These are phyloP conservation scores for Pangasianodon gigas DNA, from an alignment of 2,113 vertebrate species.

Conservation along the genomic window DNA sequence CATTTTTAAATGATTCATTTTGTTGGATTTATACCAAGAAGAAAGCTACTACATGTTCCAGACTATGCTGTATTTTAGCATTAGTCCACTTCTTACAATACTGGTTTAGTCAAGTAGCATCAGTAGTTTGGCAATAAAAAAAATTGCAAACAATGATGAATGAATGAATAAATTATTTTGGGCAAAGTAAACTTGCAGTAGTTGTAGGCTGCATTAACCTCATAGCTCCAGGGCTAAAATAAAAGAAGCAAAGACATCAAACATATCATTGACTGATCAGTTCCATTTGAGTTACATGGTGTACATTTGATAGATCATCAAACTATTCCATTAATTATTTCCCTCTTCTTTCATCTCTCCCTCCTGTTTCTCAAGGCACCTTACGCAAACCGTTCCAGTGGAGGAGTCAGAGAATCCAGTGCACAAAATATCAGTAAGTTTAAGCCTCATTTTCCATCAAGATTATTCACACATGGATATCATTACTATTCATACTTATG, in stretches of 20 bases:
- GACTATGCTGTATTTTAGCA: neutral
- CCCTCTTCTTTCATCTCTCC: neutral
- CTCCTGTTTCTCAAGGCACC: conserved; percentile 63
- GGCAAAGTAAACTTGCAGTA: neutral
- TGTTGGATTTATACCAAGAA: neutral
- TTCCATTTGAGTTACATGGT: neutral
- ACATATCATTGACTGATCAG: neutral
- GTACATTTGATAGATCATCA: neutral
- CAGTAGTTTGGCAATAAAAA: too few relatives aligned
- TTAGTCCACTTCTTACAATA: neutral
- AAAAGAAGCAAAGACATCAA: neutral
- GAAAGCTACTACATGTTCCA: neutral
- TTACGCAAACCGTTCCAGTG: conserved; percentile 59
- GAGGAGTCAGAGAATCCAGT: conserved; percentile 54
- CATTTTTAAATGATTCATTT: neutral
- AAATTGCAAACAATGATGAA: neutral
- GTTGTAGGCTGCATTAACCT: neutral
- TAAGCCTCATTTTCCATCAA: conserved; percentile 8
- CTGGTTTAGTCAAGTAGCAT: neutral
- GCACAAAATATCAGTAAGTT: conserved; percentile 64
- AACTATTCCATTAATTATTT: neutral
- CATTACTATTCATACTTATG: neutral
- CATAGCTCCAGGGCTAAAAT: neutral
- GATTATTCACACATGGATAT: neutral
- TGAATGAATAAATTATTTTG: neutral